phyloP scores from a whole-genome alignment of 2,888 invertebrate genomes.

The Dryadula phaetusa region DNA sequence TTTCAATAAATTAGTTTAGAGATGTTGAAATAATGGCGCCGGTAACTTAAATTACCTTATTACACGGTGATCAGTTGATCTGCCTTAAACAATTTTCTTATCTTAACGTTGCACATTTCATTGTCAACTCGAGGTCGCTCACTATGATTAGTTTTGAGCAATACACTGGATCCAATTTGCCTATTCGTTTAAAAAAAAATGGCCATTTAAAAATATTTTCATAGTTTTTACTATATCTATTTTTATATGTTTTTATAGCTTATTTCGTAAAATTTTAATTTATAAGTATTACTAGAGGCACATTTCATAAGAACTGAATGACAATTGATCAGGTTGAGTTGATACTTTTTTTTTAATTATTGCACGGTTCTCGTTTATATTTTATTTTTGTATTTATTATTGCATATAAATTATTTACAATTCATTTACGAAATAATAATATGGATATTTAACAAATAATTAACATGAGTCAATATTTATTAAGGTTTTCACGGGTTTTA shows the following conservation, averaged over 20 bases:
- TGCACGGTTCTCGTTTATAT: not conserved
- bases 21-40: not conserved
- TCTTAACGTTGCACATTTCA: constrained; percentile 36
- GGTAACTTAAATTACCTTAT: not conserved
- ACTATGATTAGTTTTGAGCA: constrained; percentile 43
- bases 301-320: constrained; percentile 20
- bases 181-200: constrained; percentile 31
- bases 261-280: constrained; percentile 7
- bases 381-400: not conserved
- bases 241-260: constrained; percentile 11
- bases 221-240: constrained; percentile 1
- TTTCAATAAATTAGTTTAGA: too few species aligned
- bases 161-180: constrained; percentile 37
- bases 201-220: constrained; percentile 21
- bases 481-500: too few species aligned
- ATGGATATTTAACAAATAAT: not conserved
- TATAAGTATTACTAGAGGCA: not conserved
- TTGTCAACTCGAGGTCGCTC: constrained; percentile 46
- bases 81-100: constrained; percentile 6
- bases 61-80: constrained; percentile 7
- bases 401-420: not conserved
- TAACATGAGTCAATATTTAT: not conserved
- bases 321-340: constrained; percentile 6
- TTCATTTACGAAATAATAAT: not conserved
- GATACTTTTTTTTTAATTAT: not conserved